A percentile compares a stretch with the other conserved stretches of the same genome.
Evolutionary conservation across 1,140 invertebrate genomes (phyloP).

Genomic region (Diplogasteroides magnus): DNA sequence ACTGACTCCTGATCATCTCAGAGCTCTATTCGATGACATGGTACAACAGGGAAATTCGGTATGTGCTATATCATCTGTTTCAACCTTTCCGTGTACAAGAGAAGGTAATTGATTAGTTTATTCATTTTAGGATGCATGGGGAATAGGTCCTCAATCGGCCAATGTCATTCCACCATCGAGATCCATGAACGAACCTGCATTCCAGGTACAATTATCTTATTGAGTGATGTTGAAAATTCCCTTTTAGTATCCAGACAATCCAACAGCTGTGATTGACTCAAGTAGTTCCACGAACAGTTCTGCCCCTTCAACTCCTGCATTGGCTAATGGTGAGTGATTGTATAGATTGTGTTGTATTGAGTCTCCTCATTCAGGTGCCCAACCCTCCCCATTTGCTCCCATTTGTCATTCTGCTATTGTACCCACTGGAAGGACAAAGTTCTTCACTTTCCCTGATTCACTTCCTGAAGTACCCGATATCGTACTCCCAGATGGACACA

Average conservation of each 20-base stretch:
- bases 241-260: constrained; percentile 18
- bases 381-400: not conserved
- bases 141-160: not conserved
- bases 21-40: constrained; percentile 23
- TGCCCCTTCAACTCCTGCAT: constrained; percentile 30
- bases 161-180: constrained; percentile 11
- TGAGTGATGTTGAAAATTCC: too few relatives aligned
- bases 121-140: not conserved
- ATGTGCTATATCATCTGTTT: too few relatives aligned
- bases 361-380: not conserved
- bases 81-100: not conserved
- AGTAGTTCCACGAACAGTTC: constrained; percentile 33
- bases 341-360: not conserved
- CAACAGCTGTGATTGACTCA: constrained; percentile 22
- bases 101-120: not conserved
- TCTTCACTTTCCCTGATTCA: constrained; percentile 23
- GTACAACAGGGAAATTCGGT: constrained; percentile 16
- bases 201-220: too few relatives aligned
- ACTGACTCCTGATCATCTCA: constrained; percentile 30
- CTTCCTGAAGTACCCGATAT: constrained; percentile 10
- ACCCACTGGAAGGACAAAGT: not conserved
- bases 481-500: too few relatives aligned
- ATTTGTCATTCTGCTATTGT: constrained; percentile 3
- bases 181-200: constrained; percentile 27
- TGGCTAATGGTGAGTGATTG: constrained; percentile 3